Evolutionary conservation across 2,888 invertebrate species (phyloP), one percentile per base, ranked within the genome.

Genomic region (Diarsia brunnea): DNA sequence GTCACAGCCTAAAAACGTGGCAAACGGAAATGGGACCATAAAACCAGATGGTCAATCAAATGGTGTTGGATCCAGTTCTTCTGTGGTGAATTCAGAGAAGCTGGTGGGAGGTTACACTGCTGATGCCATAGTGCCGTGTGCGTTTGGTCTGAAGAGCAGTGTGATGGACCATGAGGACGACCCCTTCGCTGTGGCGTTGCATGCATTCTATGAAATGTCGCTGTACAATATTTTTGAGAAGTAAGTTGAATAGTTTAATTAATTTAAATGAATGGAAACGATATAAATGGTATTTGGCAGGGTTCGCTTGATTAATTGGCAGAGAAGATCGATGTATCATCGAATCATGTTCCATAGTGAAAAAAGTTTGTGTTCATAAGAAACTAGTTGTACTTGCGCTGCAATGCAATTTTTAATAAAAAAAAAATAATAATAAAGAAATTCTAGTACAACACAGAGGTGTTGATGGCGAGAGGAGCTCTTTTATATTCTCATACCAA

Each of bases 61-160:
- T 69, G 65, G 70, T 49, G 75, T 79, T 0, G 78, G 73, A 45
- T 53, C 69, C 4, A 73, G 73, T 12, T 87, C 79, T 47, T 86
- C 90, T 70, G 89, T 92, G 73, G 93, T 95, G 0, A 90, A 95
- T 68, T 94, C 95, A 0, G 95, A 95, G 87, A 93, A 93, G 75
- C 84, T 96, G 0, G 93, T 96, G 0, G 96, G 96, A 3, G 96
- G 96, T 0, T 96, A 95, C 69, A 96, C 96, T 0, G 96, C 96
- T 0, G 96, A 96, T 78, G 96, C 96, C 0, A 96, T 96, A 73
- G 96, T 96, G 16, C 96, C 96, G 0, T 96, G 96, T 80, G 96
- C 96, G 0, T 96, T 96, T 81, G 96, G 96, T 0, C 81, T 96
- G 55, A 95, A 94, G 84, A 96, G 96, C 69, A 90, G 89, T 11